Percentiles rank a stretch among this genome's conserved stretches.
These are phyloP conservation scores for Neria commutata DNA, from an alignment of 2,888 invertebrate species.

Conservation along the genomic window DNA sequence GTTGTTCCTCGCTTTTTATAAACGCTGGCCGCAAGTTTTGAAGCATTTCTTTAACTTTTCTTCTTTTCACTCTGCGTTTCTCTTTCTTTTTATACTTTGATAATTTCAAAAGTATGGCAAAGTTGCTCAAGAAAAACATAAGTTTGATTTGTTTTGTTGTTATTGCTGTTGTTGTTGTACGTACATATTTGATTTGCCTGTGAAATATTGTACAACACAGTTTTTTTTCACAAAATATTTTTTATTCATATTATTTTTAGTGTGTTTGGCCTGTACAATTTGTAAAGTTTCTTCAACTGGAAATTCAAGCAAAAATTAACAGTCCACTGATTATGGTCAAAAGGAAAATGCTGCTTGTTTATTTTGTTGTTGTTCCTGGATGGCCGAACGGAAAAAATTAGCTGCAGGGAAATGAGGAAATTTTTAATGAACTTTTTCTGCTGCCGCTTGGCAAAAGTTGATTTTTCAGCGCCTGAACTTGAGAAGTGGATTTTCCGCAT, in stretches of 20 bases:
- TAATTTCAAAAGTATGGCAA: constrained; percentile 28
- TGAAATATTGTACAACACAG: not conserved
- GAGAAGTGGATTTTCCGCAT: too few species aligned
- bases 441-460: too few species aligned
- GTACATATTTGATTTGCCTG: constrained; percentile 15
- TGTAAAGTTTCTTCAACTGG: constrained; percentile 53
- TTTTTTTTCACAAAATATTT: constrained; percentile 1
- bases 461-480: too few species aligned
- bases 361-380: too few species aligned
- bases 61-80: not conserved
- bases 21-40: constrained; percentile 11
- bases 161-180: constrained; percentile 18
- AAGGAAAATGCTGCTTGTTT: constrained; percentile 45
- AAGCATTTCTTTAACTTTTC: not conserved
- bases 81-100: not conserved
- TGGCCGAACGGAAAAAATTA: too few species aligned
- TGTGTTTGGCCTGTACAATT: constrained; percentile 42
- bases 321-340: constrained; percentile 57
- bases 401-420: constrained; percentile 45
- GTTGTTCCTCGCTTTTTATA: not conserved
- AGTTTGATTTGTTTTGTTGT: constrained; percentile 16
- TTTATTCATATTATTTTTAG: constrained; percentile 41
- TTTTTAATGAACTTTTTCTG: constrained; percentile 52
- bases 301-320: constrained; percentile 48
- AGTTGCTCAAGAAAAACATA: constrained; percentile 38